A percentile compares a stretch with the other conserved stretches of the same genome.
These are phyloP conservation scores for Ciconia stormi DNA, from an alignment of 2,113 vertebrate genomes.

Conservation along the genomic window DNA sequence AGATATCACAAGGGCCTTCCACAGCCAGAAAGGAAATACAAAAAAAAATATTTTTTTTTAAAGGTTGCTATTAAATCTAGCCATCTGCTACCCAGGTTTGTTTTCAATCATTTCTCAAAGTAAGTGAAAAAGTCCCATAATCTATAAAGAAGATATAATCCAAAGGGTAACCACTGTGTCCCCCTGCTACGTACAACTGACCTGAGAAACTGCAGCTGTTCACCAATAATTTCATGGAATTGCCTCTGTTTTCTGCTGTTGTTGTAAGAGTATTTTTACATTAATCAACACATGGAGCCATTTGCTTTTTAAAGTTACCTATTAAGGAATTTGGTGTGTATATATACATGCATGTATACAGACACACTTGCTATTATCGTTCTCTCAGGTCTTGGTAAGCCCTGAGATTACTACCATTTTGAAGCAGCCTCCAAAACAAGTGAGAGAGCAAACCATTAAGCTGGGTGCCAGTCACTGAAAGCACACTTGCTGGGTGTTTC, in stretches of 20 bases:
- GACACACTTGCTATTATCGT: neutral
- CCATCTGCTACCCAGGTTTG: neutral
- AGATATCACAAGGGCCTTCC: neutral
- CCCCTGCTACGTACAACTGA: fast-evolving
- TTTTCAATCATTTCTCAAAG: neutral
- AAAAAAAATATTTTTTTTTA: neutral
- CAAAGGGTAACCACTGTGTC: neutral
- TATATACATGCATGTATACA: neutral
- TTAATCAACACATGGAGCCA: neutral
- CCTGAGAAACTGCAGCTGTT: neutral
- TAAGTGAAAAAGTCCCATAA: neutral
- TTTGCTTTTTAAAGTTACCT: neutral
- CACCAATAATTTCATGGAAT: neutral
- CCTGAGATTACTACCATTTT: neutral
- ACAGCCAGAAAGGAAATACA: neutral
- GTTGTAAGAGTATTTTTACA: neutral
- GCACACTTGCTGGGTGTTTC: neutral
- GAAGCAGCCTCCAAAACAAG: neutral
- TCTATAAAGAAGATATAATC: neutral
- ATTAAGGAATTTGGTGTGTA: neutral
- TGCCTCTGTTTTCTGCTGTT: neutral
- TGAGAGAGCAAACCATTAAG: neutral
- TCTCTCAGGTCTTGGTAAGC: neutral
- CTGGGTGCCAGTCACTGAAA: neutral
- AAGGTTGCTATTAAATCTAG: neutral